Percentiles rank a stretch among this genome's conserved stretches.
phyloP scores from a whole-genome alignment of 2,888 invertebrate genomes.

The Caenorhabditis angaria region DNA sequence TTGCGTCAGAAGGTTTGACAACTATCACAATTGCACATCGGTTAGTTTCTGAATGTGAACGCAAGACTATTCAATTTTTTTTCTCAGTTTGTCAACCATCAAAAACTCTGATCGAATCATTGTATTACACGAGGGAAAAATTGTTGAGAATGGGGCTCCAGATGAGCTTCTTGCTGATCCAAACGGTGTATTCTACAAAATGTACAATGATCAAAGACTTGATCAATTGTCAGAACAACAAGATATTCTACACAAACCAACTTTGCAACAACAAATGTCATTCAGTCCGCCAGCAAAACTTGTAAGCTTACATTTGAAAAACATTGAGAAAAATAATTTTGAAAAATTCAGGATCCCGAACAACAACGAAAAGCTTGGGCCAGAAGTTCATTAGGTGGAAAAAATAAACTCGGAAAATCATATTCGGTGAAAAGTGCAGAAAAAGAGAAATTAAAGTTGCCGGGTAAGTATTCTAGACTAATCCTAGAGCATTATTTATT shows the following conservation, averaged over 20 bases:
- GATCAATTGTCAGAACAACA: constrained; percentile 48
- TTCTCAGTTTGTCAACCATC: constrained; percentile 57
- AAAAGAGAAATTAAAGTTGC: constrained; percentile 62
- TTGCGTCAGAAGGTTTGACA: constrained; percentile 67
- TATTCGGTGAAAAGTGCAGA: constrained; percentile 66
- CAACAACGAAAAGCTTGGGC: constrained; percentile 64
- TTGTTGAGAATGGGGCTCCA: constrained; percentile 68
- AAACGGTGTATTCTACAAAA: constrained; percentile 57
- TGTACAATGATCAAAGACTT: constrained; percentile 63
- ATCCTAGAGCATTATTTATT: neutral
- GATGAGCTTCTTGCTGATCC: constrained; percentile 62
- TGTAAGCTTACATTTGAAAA: constrained; percentile 11
- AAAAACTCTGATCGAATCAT: constrained; percentile 67
- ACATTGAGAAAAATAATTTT: constrained; percentile 19
- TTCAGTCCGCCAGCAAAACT: constrained; percentile 38
- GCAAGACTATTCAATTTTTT: neutral
- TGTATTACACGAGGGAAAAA: constrained; percentile 65
- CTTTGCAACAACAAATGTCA: constrained; percentile 41
- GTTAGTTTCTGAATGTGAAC: constrained; percentile 7
- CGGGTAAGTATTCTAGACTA: constrained; percentile 30
- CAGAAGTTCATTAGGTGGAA: constrained; percentile 64
- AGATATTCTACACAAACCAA: constrained; percentile 37
- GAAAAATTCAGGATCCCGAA: constrained; percentile 46
- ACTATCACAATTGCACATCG: constrained; percentile 70
- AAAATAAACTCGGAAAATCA: constrained; percentile 66